Conservation (phyloP, 2,888 invertebrate species). For the Eilema depressum region DNA sequence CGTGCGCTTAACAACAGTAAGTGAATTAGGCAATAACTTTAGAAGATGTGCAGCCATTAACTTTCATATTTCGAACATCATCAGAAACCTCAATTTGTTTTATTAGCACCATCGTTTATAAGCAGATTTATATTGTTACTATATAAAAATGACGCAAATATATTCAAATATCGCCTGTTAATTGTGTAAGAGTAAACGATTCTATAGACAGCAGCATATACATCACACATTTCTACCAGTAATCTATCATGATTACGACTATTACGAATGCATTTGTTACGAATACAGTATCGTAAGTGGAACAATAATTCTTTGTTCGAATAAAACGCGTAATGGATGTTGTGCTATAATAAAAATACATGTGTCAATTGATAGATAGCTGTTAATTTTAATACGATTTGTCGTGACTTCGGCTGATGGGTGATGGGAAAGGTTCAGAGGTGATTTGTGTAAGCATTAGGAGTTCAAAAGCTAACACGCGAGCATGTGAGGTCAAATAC, state of each 20-base stretch:
- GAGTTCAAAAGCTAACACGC: constrained; percentile 83
- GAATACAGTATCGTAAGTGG: constrained; percentile 50
- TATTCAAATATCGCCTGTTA: constrained; percentile 81
- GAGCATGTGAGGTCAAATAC: constrained; percentile 81
- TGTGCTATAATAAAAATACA: constrained; percentile 52
- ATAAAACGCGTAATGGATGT: constrained; percentile 68
- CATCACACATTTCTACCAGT: constrained; percentile 68
- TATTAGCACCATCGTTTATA: constrained; percentile 74
- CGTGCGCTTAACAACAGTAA: constrained; percentile 32
- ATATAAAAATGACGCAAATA: constrained; percentile 79
- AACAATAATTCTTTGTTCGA: constrained; percentile 42
- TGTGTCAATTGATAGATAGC: constrained; percentile 72
- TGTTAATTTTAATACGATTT: constrained; percentile 81
- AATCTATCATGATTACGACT: constrained; percentile 59
- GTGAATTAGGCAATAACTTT: constrained; percentile 45
- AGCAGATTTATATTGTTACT: constrained; percentile 78
- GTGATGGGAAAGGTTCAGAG: constrained; percentile 77
- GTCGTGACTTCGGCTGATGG: constrained; percentile 83
- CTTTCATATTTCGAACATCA: constrained; percentile 67
- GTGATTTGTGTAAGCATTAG: constrained; percentile 83
- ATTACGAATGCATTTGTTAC: constrained; percentile 45
- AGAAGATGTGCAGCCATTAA: constrained; percentile 60
- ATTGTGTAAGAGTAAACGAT: constrained; percentile 80
- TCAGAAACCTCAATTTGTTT: constrained; percentile 53
- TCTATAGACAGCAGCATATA: constrained; percentile 75